Evolutionary conservation across 2,113 vertebrate genomes (phyloP).

Genomic region (Nothocercus julius): DNA sequence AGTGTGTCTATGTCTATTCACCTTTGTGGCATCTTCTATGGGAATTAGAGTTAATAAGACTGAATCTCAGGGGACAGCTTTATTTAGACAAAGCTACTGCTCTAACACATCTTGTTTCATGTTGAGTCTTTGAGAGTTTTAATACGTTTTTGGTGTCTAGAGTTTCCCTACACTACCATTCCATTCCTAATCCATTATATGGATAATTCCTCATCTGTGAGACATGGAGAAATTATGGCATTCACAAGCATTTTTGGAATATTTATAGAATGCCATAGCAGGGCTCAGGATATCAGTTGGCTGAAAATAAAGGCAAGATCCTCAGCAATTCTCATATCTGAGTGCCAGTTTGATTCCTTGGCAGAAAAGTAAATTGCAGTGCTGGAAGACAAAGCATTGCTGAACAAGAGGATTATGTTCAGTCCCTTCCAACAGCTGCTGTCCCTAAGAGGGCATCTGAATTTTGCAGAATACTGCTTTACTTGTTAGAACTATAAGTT

Average conservation of each 20-base stretch:
- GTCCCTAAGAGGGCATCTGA: neutral
- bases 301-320: conserved; percentile 47
- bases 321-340: conserved; percentile 46
- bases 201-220: conserved; percentile 70
- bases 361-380: conserved; percentile 40
- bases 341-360: conserved; percentile 57
- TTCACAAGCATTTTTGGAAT: conserved; percentile 68
- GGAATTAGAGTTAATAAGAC: neutral
- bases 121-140: conserved; percentile 50
- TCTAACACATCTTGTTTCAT: conserved; percentile 36
- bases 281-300: conserved; percentile 54
- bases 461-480: neutral
- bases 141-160: conserved; percentile 40
- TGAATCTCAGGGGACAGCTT: conserved; percentile 11
- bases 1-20: neutral
- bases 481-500: neutral
- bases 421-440: conserved; percentile 63
- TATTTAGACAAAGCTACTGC: conserved; percentile 28
- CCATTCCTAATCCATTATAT: conserved; percentile 74
- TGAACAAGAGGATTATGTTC: conserved; percentile 56
- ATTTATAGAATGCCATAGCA: conserved; percentile 58
- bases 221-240: conserved; percentile 54
- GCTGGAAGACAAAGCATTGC: conserved; percentile 40
- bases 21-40: neutral
- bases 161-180: conserved; percentile 47